Base-by-base conservation (phyloP, 1,140 invertebrate genomes). In the Drosophila sechellia region DNA sequence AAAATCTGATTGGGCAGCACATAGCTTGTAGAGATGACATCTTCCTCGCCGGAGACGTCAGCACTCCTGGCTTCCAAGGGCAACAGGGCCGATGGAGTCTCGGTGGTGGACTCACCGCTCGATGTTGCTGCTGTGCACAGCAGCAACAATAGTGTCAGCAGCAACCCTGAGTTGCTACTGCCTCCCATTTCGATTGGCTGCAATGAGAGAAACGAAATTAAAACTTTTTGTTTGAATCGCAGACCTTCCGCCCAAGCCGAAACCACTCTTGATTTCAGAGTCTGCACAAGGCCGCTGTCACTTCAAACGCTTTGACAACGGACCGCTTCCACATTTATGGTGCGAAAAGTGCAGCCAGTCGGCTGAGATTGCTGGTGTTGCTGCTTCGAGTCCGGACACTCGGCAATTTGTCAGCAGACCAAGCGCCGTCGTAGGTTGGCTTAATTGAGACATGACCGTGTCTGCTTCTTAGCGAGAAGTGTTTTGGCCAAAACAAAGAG, bases 1-100 rank as follows among this genome's bases (percentile, higher is more conserved):
- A 95, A 95, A 25, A 92, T 92, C 71, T 92, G 92, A 79, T 92
- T 92, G 17, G 92, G 91, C 11, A 92, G 52, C 10, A 92, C 80
- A 25, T 92, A 92, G 37, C 85, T 90, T 13, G 68, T 85, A 2
- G 91, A 84, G 39, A 91, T 84, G 3, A 92, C 53, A 15, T 92
- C 91, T 8, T 91, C 90, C 17, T 89, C 84, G 15, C 50, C 76
- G 5, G 87, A 91, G 3, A 46, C 15, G 48, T 90, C 86, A 1
- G 55, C 77, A 61, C 57, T 77, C 15, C 90, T 65, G 4, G 90
- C 90, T 46, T 92, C 90, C 13, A 91, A 0, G 0, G 84, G 90
- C 49, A 92, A 20, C 20, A 86, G 66, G 1, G 86, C 71, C 10
- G 90, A 91, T 0, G 83, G 55, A 1, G 74, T 74, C 13, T 79